Base-by-base conservation (phyloP, 2,888 invertebrate genomes). In the Caenorhabditis sp. region DNA sequence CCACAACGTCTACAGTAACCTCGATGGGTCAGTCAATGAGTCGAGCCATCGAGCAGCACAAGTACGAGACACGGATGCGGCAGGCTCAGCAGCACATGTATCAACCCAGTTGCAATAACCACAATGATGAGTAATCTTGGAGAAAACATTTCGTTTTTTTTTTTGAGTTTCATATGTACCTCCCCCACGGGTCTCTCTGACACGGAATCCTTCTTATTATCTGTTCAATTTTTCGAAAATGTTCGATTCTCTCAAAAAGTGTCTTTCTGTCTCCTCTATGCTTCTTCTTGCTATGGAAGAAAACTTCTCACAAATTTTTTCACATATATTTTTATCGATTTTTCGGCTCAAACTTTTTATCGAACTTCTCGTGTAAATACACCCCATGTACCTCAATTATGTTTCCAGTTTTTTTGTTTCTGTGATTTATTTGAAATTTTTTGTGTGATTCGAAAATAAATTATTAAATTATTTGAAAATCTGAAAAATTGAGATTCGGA, bases 41-140 rank as follows among this genome's bases (percentile, higher is more conserved):
- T 24, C 58, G 83, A 47, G 80, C 79, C 24, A 77, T 81, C 38
- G 84, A 84, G 41, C 80, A 84, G 49, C 81, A 80, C 63, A 79
- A 80, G 56, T 80, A 75, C 56, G 84, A 84, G 49, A 76, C 68
- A 38, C 28, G 91, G 19, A 84, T 91, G 63, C 84, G 88, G 35
- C 85, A 90, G 56, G 89, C 90, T 12, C 90, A 91, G 63, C 89
- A 90, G 70, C 91, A 91, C 81, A 90, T 91, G 89, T 91, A 91
- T 76, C 85, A 85, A 24, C 91, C 91, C 41, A 41, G 12, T 12
- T 10, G 49, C 38, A 68, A 69, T 63, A 63, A 69, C 61, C 69
- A 81, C 63, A 56, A 79, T 54, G 72, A 73, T 38, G 73, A 80
- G 28, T 66, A 38, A 38, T 38, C 12, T 38, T 6, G 31, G 38